Evolutionary conservation across 2,888 invertebrate species (phyloP), one percentile per base, ranked within the genome.

Genomic region (Drosophila neotestacea): DNA sequence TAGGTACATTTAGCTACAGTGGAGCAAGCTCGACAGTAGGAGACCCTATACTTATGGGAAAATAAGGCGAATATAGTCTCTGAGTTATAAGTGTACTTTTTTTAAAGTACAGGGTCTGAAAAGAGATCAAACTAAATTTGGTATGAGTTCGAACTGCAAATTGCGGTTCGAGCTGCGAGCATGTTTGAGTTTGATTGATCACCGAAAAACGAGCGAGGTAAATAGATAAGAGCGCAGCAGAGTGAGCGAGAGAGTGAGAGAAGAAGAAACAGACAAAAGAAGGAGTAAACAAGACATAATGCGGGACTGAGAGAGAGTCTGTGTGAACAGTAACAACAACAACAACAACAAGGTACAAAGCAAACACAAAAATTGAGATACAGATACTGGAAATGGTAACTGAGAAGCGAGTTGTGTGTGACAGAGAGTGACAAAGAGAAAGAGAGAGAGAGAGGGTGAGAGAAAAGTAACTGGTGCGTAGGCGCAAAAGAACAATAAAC

Each of bases 211-310:
- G 46, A 38, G 32, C 16, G 16, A 46, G 47, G 28, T 47, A 48
- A 48, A 59, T 16, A 38, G 13, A 39, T 16, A 58, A 34, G 34
- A 16, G n/a, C n/a, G 39, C 32, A 48, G 58, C 38, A 16, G 7
- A 30, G 4, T 30, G 48, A 48, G 48, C 6, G 22, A 51, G 51
- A 41, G 22, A n/a, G 22, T 22, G 22, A 32, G n/a, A n/a, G n/a
- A 11, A 44, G 32, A 59, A 47, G 50, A 42, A 47, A 38, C 36
- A n/a, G 39, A 55, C 59, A 61, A 67, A 51, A 52, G 75, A 66
- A 61, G 68, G 46, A 73, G 73, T 79, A 85, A 83, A 64, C 86
- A 85, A 86, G 71, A 68, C 63, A 55, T 41, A 75, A 74, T 73
- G 46, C 48, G 58, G 28, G 30, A 54, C 48, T 39, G 28, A 39